Evolutionary conservation across 1,140 invertebrate genomes (phyloP), one percentile per base, ranked within the genome.

Genomic region (Atopsyche davidsoni): DNA sequence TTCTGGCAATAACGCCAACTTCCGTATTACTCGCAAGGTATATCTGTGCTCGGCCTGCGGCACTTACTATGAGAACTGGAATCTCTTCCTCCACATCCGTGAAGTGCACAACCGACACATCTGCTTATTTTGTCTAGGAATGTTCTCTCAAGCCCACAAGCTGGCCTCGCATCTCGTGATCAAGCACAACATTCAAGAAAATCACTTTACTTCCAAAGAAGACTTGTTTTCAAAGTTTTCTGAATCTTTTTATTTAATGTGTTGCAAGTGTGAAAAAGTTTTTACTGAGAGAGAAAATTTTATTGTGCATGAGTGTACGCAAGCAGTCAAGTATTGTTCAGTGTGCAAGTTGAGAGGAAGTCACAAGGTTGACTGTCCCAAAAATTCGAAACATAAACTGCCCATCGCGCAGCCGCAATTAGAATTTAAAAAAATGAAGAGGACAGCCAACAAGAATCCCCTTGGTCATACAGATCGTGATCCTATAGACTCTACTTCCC

Each of bases 61-160:
- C 18, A 85, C 80, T 2, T 87, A 88, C 57, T 87, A 86, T 69
- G 85, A 88, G 67, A 85, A 85, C 56, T 89, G 86, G 84, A 86
- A 88, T 69, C 69, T 89, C 21, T 89, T 87, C 64, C 63, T 86
- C 9, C 87, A 90, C 58, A 88, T 89, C 82, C 72, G 82, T 38
- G 84, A 88, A 56, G 75, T 82, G 14, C 86, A 90, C 63, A 79
- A 81, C 52, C 76, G 84, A 28, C 83, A 82, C 60, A 85, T 87
- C 55, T 90, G 87, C 62, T 64, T 89, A 9, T 86, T 83, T 66
- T 89, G 87, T 60, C 72, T 87, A 25, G 82, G 83, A 42, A 82
- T 88, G 72, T 89, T 87, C 69, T 80, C 81, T 18, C 79, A 79
- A 55, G 80, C 84, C n/a, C 85, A 89, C 52, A 82, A 85, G 60